These are phyloP conservation scores for Pyrocephalus nanus DNA, from an alignment of 2,797 vertebrate species.

Conservation along the genomic window DNA sequence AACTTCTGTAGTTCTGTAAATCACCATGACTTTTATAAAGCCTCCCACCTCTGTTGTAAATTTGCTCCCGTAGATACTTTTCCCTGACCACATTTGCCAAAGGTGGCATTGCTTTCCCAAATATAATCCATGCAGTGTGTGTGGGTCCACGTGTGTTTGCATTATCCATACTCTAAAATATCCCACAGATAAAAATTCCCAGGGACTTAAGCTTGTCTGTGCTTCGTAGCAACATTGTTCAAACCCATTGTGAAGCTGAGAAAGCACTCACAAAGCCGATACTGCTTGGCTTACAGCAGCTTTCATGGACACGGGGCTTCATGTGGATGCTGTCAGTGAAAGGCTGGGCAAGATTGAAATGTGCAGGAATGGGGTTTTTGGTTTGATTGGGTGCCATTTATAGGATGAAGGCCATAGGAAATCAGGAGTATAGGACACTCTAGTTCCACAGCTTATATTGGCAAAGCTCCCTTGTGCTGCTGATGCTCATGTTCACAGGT, in stretches of 20 bases:
- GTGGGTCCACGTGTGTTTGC: neutral
- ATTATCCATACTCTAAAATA: neutral
- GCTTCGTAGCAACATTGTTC: neutral
- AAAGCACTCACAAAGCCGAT: neutral
- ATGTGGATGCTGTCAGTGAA: neutral
- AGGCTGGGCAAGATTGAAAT: neutral
- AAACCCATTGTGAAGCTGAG: neutral
- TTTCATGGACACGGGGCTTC: neutral
- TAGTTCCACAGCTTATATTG: neutral
- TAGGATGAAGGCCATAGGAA: neutral
- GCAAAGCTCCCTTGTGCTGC: neutral
- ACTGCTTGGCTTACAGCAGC: neutral
- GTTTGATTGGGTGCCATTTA: neutral
- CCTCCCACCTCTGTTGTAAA: neutral
- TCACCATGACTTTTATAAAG: constrained; percentile 12
- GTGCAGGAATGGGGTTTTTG: neutral
- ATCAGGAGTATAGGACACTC: neutral
- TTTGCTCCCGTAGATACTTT: neutral
- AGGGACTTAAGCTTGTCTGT: neutral
- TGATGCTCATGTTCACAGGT: neutral
- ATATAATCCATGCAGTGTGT: neutral
- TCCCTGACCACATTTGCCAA: neutral
- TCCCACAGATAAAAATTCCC: neutral
- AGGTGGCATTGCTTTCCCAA: neutral
- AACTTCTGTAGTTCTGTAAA: constrained; percentile 19